Evolutionary conservation across 2,797 vertebrate genomes (phyloP).

Genomic region (Megaceryle alcyon): DNA sequence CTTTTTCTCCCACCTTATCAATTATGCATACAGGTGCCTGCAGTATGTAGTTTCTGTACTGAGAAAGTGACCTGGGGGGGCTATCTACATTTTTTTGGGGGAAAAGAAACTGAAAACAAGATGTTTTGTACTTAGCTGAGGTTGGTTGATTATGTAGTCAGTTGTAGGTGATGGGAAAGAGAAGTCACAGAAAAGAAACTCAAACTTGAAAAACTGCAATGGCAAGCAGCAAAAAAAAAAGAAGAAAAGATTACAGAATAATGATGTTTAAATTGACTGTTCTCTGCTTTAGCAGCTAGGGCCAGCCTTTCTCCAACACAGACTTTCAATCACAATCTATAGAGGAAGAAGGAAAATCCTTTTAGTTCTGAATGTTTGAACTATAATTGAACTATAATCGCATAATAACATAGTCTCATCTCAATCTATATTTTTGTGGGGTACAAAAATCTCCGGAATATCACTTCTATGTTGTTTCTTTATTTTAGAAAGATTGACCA

Average conservation of each 20-base stretch:
- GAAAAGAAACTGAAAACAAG: neutral
- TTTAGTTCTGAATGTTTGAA: neutral
- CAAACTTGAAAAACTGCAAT: neutral
- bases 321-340: conserved; percentile 14
- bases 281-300: conserved; percentile 1
- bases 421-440: neutral
- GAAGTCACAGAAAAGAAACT: neutral
- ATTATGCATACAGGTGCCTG: conserved; percentile 33
- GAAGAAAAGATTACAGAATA: neutral
- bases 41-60: neutral
- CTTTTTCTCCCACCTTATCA: neutral
- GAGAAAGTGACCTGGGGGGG: neutral
- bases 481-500: neutral
- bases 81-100: neutral
- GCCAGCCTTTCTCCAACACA: neutral
- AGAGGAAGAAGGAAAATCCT: conserved; percentile 22
- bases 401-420: conserved; percentile 10
- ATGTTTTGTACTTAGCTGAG: neutral
- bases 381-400: conserved; percentile 30
- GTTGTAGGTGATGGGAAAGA: neutral
- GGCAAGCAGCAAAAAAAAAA: neutral
- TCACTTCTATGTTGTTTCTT: neutral
- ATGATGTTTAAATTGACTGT: neutral
- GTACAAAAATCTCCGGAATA: neutral
- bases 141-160: neutral